Conservation (phyloP, 1,140 invertebrate genomes). For the Lepidurus arcticus region DNA sequence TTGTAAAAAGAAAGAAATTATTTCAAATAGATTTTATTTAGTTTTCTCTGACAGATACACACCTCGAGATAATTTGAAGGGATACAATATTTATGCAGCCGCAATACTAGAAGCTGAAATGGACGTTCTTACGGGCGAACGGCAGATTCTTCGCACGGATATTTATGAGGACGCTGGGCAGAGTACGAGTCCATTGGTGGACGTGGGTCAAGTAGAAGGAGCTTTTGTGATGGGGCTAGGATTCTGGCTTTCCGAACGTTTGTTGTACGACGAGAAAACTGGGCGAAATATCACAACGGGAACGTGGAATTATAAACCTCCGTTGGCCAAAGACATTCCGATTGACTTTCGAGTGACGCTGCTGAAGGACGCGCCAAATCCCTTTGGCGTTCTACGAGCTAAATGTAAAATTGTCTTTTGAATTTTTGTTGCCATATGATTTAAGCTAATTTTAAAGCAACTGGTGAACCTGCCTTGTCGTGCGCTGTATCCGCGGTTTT, state of each 20-base stretch:
- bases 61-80: background rate
- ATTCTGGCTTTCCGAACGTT: slow-evolving; percentile 64
- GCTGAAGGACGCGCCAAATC: slow-evolving; percentile 60
- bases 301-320: slow-evolving; percentile 79
- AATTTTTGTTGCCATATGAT: background rate
- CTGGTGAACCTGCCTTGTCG: slow-evolving; percentile 54
- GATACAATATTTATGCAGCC: slow-evolving; percentile 44
- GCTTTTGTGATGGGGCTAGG: slow-evolving; percentile 81
- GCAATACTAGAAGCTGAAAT: slow-evolving; percentile 62
- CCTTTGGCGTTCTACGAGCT: slow-evolving; percentile 62
- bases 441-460: slow-evolving; percentile 44
- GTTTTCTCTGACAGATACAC: background rate
- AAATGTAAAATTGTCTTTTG: slow-evolving; percentile 55
- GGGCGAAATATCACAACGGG: slow-evolving; percentile 65
- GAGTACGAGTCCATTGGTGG: slow-evolving; percentile 67
- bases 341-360: slow-evolving; percentile 72
- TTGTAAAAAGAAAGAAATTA: background rate
- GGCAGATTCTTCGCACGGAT: slow-evolving; percentile 54
- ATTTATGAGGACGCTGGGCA: slow-evolving; percentile 67
- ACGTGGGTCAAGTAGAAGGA: slow-evolving; percentile 82
- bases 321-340: slow-evolving; percentile 75
- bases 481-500: slow-evolving; percentile 48
- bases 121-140: slow-evolving; percentile 67
- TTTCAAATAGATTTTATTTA: slow-evolving; percentile 16
- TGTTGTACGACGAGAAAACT: slow-evolving; percentile 56